A percentile compares a stretch with the other conserved stretches of the same genome.
phyloP scores from a whole-genome alignment of 2,888 invertebrate species.

The Cataglyphis livida region DNA sequence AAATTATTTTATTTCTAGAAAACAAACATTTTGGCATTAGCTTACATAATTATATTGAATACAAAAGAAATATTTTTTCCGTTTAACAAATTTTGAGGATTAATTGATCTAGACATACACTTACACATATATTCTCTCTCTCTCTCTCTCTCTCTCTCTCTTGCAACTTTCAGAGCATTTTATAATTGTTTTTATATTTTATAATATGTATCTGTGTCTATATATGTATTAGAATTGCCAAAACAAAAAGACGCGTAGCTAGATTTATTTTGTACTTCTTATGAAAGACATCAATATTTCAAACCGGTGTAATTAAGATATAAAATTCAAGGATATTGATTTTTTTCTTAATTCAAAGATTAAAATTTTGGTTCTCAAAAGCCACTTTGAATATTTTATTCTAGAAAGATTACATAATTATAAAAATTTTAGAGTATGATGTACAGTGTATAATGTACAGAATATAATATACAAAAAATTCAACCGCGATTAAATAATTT shows the following conservation, averaged over 20 bases:
- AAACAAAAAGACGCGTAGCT: not conserved
- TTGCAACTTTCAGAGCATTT: not conserved
- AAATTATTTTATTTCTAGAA: not conserved
- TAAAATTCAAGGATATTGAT: constrained; percentile 3
- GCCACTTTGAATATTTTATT: not conserved
- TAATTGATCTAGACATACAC: not conserved
- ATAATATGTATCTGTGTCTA: not conserved
- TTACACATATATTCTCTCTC: no score
- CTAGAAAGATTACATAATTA: not conserved
- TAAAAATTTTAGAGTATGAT: not conserved
- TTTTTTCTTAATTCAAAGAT: not conserved
- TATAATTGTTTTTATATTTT: not conserved
- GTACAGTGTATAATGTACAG: no score
- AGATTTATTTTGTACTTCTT: not conserved
- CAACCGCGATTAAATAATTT: constrained; percentile 11
- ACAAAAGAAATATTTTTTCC: not conserved
- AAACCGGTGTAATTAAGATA: not conserved
- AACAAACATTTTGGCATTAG: not conserved
- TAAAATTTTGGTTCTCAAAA: not conserved
- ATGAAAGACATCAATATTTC: not conserved
- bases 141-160: no score
- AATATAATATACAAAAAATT: not conserved
- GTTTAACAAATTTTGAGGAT: constrained; percentile 2
- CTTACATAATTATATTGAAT: not conserved
- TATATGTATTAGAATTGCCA: not conserved